These are phyloP conservation scores for Empis stercorea DNA, from an alignment of 2,888 invertebrate genomes.

Conservation along the genomic window DNA sequence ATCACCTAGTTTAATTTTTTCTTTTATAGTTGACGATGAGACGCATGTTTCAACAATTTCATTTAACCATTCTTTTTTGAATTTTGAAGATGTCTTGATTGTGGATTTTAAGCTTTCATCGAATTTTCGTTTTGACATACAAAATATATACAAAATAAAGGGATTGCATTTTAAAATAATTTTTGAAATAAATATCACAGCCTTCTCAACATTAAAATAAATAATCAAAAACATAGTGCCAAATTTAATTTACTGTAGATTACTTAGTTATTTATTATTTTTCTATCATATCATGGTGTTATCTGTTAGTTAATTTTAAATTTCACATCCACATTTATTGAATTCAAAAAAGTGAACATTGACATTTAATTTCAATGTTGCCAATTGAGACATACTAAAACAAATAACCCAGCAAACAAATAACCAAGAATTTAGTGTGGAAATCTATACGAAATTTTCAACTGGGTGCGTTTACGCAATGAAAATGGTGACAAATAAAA, in stretches of 20 bases:
- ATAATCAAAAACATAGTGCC: not conserved
- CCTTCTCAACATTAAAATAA: not conserved
- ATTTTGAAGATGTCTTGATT: conserved; percentile 2
- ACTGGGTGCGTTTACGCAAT: too few species aligned
- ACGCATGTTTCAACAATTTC: conserved; percentile 1
- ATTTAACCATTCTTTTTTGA: conserved; percentile 4
- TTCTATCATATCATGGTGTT: too few species aligned
- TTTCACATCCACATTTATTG: too few species aligned
- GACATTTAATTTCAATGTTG: too few species aligned
- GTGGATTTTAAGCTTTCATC: conserved; percentile 1
- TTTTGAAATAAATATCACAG: not conserved
- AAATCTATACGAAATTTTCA: too few species aligned
- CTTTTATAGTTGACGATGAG: not conserved
- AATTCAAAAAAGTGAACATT: too few species aligned
- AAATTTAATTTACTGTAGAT: too few species aligned
- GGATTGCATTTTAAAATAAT: not conserved
- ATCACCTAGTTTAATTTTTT: conserved; percentile 3
- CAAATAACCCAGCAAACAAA: not conserved
- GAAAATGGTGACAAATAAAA: not conserved
- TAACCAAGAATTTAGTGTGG: too few species aligned
- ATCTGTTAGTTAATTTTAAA: too few species aligned
- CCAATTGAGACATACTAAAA: too few species aligned
- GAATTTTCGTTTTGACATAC: conserved; percentile 3
- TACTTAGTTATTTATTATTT: too few species aligned
- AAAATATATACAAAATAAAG: not conserved